These are phyloP conservation scores for Phoxinus phoxinus DNA, from an alignment of 2,113 vertebrate genomes.

Conservation along the genomic window DNA sequence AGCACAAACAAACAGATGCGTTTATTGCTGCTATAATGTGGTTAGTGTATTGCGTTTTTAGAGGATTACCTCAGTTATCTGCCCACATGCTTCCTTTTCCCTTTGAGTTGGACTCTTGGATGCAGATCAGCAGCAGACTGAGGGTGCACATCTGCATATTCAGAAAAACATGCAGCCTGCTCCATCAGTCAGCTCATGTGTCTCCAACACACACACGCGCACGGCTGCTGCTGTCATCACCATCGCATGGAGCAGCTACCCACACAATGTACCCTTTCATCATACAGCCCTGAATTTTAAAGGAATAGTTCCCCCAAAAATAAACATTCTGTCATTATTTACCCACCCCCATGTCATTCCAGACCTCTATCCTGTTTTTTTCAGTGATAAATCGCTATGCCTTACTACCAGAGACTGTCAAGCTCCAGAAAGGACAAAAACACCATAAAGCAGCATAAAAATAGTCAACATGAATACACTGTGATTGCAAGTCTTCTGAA, in stretches of 20 bases:
- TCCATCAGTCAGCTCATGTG: constrained; percentile 32
- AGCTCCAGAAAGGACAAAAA: not conserved
- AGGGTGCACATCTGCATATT: constrained; percentile 46
- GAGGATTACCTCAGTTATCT: not conserved
- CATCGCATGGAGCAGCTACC: constrained; percentile 28
- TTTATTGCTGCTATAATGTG: not conserved
- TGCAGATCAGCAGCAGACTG: constrained; percentile 15
- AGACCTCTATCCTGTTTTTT: not conserved
- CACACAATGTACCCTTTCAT: constrained; percentile 30
- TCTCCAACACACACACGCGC: constrained; percentile 16
- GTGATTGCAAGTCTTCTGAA: not conserved
- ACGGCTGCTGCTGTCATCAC: constrained; percentile 35
- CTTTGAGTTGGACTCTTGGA: constrained; percentile 12
- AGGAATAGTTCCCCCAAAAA: not conserved
- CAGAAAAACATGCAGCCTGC: constrained; percentile 26
- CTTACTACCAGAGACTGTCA: not conserved
- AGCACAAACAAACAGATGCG: not conserved
- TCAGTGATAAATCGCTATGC: not conserved
- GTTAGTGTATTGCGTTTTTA: not conserved
- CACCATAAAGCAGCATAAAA: not conserved
- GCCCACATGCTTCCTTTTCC: not conserved
- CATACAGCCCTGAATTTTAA: constrained; percentile 23
- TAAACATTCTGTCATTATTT: constrained; percentile 27
- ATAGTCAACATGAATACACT: not conserved
- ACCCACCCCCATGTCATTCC: not conserved